Percentiles rank a stretch among this genome's conserved stretches.
phyloP scores from a whole-genome alignment of 2,113 vertebrate species.

The Erythrocercus mccallii region DNA sequence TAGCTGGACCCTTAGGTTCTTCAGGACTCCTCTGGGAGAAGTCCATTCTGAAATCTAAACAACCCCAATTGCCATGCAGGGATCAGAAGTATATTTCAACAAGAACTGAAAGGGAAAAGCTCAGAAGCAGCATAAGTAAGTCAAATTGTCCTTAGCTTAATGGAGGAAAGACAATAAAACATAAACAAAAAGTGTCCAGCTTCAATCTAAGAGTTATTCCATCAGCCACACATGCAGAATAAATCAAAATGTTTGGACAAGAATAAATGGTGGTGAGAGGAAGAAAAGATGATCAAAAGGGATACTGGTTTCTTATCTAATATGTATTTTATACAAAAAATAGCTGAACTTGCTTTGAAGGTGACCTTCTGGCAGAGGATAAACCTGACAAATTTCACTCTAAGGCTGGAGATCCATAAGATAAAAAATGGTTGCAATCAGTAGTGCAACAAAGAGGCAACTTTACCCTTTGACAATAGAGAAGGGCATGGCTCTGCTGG shows the following conservation, averaged over 20 bases:
- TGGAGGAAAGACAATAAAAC: not conserved
- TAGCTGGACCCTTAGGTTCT: not conserved
- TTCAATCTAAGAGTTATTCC: not conserved
- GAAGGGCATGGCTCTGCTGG: not conserved
- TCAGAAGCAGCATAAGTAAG: conserved; percentile 8
- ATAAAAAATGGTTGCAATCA: not conserved
- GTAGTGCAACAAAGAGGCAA: not conserved
- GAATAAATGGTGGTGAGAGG: not conserved
- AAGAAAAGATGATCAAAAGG: not conserved
- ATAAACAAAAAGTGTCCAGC: not conserved
- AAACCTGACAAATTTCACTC: not conserved
- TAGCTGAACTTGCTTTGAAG: not conserved
- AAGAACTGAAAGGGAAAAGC: not conserved
- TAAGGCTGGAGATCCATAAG: not conserved
- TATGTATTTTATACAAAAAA: not conserved
- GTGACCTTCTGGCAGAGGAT: not conserved
- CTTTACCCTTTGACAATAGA: not conserved
- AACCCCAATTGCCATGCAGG: not conserved
- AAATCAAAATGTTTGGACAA: not conserved
- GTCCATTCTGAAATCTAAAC: not conserved
- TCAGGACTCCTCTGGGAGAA: not conserved
- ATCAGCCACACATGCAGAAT: not conserved
- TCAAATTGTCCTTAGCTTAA: not conserved
- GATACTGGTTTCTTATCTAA: not conserved
- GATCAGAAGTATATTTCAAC: not conserved